Percentiles rank a stretch among this genome's conserved stretches.
phyloP scores from a whole-genome alignment of 1,140 invertebrate species.

The Monomorium pharaonis region DNA sequence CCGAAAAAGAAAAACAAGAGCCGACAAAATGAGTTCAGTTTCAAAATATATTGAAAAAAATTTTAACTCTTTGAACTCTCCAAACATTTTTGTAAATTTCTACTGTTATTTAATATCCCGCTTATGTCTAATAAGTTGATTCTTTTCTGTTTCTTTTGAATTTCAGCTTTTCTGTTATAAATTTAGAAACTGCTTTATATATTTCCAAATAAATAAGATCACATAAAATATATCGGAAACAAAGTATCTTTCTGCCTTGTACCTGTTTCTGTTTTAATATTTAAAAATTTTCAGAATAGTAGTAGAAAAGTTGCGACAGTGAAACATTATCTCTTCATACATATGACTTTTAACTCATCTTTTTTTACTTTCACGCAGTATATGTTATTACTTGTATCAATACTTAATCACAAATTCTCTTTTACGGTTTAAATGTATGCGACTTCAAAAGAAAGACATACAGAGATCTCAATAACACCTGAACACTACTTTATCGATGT shows the following conservation, averaged over 20 bases:
- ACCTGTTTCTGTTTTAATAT: not conserved
- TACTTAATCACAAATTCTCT: not conserved
- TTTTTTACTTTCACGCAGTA: not conserved
- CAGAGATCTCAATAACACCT: not conserved
- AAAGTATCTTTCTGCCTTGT: not conserved
- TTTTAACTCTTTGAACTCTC: not conserved
- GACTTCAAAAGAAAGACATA: not conserved
- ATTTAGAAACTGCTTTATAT: not conserved
- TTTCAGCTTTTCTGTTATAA: not conserved
- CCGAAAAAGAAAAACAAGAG: not conserved
- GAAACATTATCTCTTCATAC: not conserved
- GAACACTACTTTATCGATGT: not conserved
- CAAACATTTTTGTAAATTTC: not conserved
- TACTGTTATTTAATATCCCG: not conserved
- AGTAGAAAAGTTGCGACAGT: not conserved
- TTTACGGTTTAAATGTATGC: not conserved
- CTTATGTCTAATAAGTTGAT: not conserved
- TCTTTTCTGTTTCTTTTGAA: not conserved
- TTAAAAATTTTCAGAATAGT: not conserved
- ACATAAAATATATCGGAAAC: not conserved
- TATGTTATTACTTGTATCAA: conserved; percentile 4
- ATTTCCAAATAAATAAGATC: not conserved
- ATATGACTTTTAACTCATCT: not conserved
- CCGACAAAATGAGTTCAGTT: not conserved
- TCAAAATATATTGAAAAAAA: not conserved